These are phyloP conservation scores for Labrus mixtus DNA, from an alignment of 2,113 vertebrate species.

Conservation along the genomic window DNA sequence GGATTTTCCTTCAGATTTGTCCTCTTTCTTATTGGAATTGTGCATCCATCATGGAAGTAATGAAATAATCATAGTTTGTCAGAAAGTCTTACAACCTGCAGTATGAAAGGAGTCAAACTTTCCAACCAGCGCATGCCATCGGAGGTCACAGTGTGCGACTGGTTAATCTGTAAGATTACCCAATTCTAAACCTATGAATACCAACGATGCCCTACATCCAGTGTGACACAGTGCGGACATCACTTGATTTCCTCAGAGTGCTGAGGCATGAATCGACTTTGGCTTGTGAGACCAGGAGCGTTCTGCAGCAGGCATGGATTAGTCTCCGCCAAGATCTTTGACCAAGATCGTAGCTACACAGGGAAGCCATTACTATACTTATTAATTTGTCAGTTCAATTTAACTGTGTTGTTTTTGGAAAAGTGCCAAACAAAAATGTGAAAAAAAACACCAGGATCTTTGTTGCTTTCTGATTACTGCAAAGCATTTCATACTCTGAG, in stretches of 20 bases:
- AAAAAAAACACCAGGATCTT: slow-evolving; percentile 20
- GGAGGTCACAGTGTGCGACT: too few relatives aligned
- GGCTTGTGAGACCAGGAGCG: slow-evolving; percentile 34
- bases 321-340: slow-evolving; percentile 14
- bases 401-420: background rate
- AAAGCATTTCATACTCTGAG: background rate
- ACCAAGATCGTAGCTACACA: slow-evolving; percentile 9
- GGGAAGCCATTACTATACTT: background rate
- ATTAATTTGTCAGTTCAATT: background rate
- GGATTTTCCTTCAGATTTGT: too few relatives aligned
- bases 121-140: too few relatives aligned
- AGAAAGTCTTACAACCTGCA: too few relatives aligned
- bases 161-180: background rate
- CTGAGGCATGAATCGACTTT: slow-evolving; percentile 45
- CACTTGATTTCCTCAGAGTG: slow-evolving; percentile 45
- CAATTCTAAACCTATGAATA: slow-evolving; percentile 3
- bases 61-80: too few relatives aligned
- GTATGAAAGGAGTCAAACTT: too few relatives aligned
- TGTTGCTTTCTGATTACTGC: slow-evolving; percentile 24
- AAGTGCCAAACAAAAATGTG: slow-evolving; percentile 11
- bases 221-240: slow-evolving; percentile 31
- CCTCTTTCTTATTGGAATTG: too few relatives aligned
- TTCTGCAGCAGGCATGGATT: background rate
- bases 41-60: too few relatives aligned
- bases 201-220: slow-evolving; percentile 6